phyloP scores from a whole-genome alignment of 2,113 vertebrate species.

The Corythoichthys intestinalis region DNA sequence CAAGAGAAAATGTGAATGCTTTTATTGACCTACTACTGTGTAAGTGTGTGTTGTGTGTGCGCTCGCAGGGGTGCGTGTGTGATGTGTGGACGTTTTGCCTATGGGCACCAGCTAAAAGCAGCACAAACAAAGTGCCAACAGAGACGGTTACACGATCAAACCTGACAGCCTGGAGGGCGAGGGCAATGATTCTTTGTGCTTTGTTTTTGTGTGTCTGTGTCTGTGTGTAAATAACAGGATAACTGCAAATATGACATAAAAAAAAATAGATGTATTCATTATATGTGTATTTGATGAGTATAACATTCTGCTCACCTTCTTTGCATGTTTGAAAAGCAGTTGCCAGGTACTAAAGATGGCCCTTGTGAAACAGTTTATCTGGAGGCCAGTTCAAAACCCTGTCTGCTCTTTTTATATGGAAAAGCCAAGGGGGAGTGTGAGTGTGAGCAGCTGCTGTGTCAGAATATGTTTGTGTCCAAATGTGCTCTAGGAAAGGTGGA shows the following conservation, averaged over 20 bases:
- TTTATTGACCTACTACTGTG: conserved; percentile 32
- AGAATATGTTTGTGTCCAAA: conserved; percentile 45
- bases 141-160: conserved; percentile 44
- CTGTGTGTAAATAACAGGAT: neutral
- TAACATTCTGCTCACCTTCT: conserved; percentile 21
- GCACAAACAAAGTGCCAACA: conserved; percentile 38
- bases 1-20: conserved; percentile 33
- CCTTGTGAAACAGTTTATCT: conserved; percentile 54
- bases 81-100: conserved; percentile 34
- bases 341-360: conserved; percentile 41
- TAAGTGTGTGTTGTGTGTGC: conserved; percentile 14
- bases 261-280: neutral
- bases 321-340: conserved; percentile 19
- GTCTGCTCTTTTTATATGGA: conserved; percentile 45
- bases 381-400: conserved; percentile 40
- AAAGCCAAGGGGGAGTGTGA: conserved; percentile 34
- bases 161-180: conserved; percentile 38
- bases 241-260: neutral
- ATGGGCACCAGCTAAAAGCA: conserved; percentile 42
- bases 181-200: conserved; percentile 34
- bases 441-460: conserved; percentile 40
- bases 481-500: conserved; percentile 46
- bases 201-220: conserved; percentile 14
- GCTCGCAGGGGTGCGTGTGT: conserved; percentile 6
- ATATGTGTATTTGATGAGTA: conserved; percentile 22